Evolutionary conservation across 2,888 invertebrate species (phyloP), one percentile per base, ranked within the genome.

Genomic region (Agriopis marginaria): DNA sequence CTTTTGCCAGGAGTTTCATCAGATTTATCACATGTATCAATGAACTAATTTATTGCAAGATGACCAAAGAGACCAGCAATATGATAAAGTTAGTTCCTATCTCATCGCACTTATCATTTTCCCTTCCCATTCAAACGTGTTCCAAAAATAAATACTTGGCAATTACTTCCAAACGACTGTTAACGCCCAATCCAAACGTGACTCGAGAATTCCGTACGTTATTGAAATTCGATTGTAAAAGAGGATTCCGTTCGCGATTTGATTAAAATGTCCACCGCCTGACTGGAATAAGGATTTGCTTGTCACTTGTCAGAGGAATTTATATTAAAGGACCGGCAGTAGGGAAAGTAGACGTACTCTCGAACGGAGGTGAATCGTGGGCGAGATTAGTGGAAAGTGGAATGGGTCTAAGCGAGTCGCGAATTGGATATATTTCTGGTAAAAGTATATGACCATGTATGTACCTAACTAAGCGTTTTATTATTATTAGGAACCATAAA

Each of bases 221-320:
- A 70, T 69, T 65, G 68, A 68, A 68, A 68, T 69, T 53, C 50
- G 45, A 65, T 66, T 70, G 68, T 69, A 53, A 56, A 69, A 62
- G 55, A 61, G 56, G 56, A 69, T 53, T 60, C 65, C 45, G 4
- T 12, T 10, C 58, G 58, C 65, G 17, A 66, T 65, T 70, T 66
- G 69, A 70, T 70, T 70, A 65, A 70, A 70, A 56, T 49, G 69
- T 65, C 58, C 47, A 40, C 53, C 65, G 65, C 56, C 53, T 66
- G 58, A 51, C 64, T 65, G 51, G 69, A 64, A 56, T 60, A 55
- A 60, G 68, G 65, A 69, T 61, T 62, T 56, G 69, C 51, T 49
- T 17, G 62, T 53, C 69, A 62, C 56, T 70, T 62, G 64, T 61
- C 65, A 32, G 17, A 11, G 58, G 64, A 54, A 66, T 64, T 68